Conservation (phyloP, 2,113 vertebrate genomes). For the Chroicocephalus ridibundus region DNA sequence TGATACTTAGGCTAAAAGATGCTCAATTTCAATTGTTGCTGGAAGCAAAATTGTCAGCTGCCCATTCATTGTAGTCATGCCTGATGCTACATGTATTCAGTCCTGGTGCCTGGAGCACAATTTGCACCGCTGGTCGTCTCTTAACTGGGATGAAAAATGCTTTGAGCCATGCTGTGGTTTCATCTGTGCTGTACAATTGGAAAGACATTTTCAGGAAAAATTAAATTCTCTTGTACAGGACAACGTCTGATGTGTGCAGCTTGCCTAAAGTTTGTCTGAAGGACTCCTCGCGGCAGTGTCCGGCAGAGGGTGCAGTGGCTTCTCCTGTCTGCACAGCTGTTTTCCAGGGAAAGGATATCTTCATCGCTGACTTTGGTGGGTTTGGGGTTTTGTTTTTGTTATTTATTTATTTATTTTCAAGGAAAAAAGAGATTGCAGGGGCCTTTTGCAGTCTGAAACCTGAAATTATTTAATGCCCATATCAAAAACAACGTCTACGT, state of each 20-base stretch:
- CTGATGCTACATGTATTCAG: not conserved
- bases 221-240: not conserved
- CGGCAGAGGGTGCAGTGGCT: slow-evolving; percentile 54
- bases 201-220: not conserved
- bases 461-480: not conserved
- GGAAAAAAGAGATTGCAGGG: not conserved
- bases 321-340: not conserved
- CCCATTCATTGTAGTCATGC: accelerated
- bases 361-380: not conserved
- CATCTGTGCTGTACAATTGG: not conserved
- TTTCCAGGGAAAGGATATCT: not conserved
- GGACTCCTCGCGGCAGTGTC: not conserved
- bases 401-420: not conserved
- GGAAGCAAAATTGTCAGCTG: not conserved
- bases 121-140: not conserved
- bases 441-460: not conserved
- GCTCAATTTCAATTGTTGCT: not conserved
- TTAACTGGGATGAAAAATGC: not conserved
- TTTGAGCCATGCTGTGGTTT: not conserved
- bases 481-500: not conserved
- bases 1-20: not conserved
- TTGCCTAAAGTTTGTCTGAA: not conserved
- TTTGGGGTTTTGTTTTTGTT: not conserved
- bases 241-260: accelerated
- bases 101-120: not conserved